A percentile compares a stretch with the other conserved stretches of the same genome.
Conservation (phyloP, 2,113 vertebrate species). For the Morone chrysops region DNA sequence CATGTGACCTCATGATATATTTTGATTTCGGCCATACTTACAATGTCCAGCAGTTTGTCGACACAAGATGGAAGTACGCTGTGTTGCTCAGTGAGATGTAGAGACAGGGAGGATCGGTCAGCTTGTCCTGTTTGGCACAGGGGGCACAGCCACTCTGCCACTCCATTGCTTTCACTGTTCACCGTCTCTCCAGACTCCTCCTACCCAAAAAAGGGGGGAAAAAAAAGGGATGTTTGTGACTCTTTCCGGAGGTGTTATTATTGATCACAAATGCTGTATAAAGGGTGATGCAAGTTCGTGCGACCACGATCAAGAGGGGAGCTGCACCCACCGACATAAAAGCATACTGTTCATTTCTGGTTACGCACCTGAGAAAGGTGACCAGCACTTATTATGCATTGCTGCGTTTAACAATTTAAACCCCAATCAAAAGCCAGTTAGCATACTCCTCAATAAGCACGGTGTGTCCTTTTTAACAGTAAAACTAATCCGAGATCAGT, state of each 20-base stretch:
- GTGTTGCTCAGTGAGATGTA: constrained; percentile 84
- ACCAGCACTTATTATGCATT: background rate
- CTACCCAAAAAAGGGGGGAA: constrained; percentile 53
- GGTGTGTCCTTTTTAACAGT: background rate
- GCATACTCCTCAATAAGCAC: background rate
- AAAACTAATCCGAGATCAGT: background rate
- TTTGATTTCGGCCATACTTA: constrained; percentile 64
- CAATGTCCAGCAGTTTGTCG: constrained; percentile 84
- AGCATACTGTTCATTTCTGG: background rate
- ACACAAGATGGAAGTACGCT: constrained; percentile 85
- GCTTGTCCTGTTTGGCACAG: constrained; percentile 83
- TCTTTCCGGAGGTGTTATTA: background rate
- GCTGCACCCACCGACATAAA: background rate
- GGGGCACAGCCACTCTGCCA: constrained; percentile 83
- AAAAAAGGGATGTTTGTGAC: constrained; percentile 5
- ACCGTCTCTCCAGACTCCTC: constrained; percentile 85
- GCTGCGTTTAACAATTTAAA: background rate
- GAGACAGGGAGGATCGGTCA: constrained; percentile 79
- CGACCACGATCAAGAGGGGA: background rate
- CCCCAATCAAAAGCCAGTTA: background rate
- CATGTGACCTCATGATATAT: background rate
- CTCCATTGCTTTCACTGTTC: constrained; percentile 78
- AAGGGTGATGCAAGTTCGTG: background rate
- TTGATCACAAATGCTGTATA: background rate
- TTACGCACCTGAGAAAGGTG: background rate